phyloP scores from a whole-genome alignment of 2,797 vertebrate genomes.

The Arrhamphus sclerolepis region DNA sequence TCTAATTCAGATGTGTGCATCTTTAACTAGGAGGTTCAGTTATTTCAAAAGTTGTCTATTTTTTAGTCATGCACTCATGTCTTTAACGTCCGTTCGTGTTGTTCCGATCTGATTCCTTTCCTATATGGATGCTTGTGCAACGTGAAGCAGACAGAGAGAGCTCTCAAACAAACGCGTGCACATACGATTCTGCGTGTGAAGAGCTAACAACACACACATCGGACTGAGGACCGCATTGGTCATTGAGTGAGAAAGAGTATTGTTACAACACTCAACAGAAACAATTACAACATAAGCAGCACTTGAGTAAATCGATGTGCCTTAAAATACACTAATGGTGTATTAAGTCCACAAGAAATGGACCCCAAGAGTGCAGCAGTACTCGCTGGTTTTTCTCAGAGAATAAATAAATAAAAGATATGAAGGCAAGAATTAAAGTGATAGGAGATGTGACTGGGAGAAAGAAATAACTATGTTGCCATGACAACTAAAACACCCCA shows the following conservation, averaged over 20 bases:
- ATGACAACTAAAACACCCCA: slow-evolving; percentile 69
- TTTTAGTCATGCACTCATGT: no score
- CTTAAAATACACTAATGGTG: not conserved
- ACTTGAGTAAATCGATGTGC: slow-evolving; percentile 17
- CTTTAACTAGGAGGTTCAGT: no score
- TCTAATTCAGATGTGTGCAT: no score
- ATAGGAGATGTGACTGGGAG: slow-evolving; percentile 56
- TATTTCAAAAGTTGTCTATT: no score
- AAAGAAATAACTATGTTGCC: slow-evolving; percentile 68
- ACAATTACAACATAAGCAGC: slow-evolving; percentile 10
- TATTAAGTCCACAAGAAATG: not conserved
- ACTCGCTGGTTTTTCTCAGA: slow-evolving; percentile 20
- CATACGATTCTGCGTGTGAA: slow-evolving; percentile 45
- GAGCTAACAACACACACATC: slow-evolving; percentile 56
- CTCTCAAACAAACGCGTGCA: slow-evolving; percentile 37
- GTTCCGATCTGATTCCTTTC: slow-evolving; percentile 4
- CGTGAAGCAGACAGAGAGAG: slow-evolving; percentile 18
- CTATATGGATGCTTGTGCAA: slow-evolving; percentile 1
- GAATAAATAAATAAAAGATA: slow-evolving; percentile 51
- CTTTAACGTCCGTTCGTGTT: no score
- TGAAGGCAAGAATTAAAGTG: slow-evolving; percentile 57
- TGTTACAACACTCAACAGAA: slow-evolving; percentile 8
- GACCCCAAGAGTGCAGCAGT: slow-evolving; percentile 1
- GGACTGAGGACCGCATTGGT: slow-evolving; percentile 30
- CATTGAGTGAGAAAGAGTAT: slow-evolving; percentile 1